Conservation (phyloP, 2,888 invertebrate genomes). For the Macrosoma leucophasiata region DNA sequence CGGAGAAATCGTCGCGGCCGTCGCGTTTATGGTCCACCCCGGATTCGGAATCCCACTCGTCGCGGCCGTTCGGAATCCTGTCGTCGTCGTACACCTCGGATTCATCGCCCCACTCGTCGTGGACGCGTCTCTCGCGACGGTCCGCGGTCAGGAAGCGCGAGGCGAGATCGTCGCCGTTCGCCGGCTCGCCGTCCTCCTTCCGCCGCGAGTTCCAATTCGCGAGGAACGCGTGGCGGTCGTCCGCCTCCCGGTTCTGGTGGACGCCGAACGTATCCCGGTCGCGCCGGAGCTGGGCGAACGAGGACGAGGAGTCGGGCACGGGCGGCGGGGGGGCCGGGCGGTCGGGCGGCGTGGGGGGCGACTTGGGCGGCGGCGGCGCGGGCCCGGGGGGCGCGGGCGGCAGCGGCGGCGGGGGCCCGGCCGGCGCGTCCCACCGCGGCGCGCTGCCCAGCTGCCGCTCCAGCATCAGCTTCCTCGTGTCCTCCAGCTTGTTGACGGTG, state of each 20-base stretch:
- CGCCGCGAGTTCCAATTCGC: slow-evolving; percentile 69
- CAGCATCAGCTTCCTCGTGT: slow-evolving; percentile 88
- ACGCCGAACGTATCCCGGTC: slow-evolving; percentile 84
- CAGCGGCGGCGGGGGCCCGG: slow-evolving; percentile 80
- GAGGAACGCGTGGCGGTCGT: slow-evolving; percentile 69
- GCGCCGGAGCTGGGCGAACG: slow-evolving; percentile 80
- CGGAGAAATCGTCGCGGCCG: slow-evolving; percentile 55
- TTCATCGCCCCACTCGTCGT: slow-evolving; percentile 66
- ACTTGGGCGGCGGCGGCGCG: slow-evolving; percentile 75
- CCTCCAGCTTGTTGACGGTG: slow-evolving; percentile 87
- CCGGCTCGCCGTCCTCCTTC: slow-evolving; percentile 56
- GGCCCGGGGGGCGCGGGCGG: slow-evolving; percentile 79
- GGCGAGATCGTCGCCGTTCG: slow-evolving; percentile 54
- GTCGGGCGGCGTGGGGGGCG: slow-evolving; percentile 72
- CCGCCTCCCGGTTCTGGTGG: slow-evolving; percentile 78
- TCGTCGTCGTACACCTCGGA: slow-evolving; percentile 54
- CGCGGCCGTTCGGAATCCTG: slow-evolving; percentile 46
- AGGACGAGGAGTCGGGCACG: slow-evolving; percentile 71
- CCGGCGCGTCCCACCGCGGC: slow-evolving; percentile 77
- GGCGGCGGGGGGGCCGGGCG: slow-evolving; percentile 76
- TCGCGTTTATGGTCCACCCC: slow-evolving; percentile 52
- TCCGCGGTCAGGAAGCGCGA: slow-evolving; percentile 62
- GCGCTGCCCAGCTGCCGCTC: slow-evolving; percentile 88
- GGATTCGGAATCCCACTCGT: slow-evolving; percentile 70
- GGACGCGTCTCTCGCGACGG: slow-evolving; percentile 45